Percentiles rank a stretch among this genome's conserved stretches.
phyloP scores from a whole-genome alignment of 1,140 invertebrate genomes.

The Cylas formicarius region DNA sequence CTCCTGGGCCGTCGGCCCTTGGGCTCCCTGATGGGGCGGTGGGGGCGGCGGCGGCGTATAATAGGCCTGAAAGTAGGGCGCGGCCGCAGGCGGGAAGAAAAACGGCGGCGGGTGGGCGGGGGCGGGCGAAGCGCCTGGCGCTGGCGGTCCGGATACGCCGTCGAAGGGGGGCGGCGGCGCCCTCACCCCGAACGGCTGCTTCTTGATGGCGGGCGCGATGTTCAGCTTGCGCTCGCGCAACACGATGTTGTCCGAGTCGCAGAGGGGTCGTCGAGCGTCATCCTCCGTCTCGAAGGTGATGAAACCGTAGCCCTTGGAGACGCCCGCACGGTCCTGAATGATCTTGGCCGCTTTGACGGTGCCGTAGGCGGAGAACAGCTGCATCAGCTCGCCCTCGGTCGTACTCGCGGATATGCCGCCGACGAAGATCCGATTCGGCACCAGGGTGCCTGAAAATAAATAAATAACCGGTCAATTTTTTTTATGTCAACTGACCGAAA shows the following conservation, averaged over 20 bases:
- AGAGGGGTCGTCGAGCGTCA: conserved; percentile 69
- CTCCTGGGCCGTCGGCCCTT: conserved; percentile 9
- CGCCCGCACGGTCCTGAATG: conserved; percentile 85
- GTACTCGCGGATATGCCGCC: conserved; percentile 85
- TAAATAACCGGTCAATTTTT: too few relatives aligned
- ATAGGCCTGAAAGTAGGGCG: conserved; percentile 36
- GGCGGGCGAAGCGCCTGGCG: conserved; percentile 5
- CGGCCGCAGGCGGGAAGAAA: conserved; percentile 32
- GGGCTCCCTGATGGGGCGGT: conserved; percentile 1
- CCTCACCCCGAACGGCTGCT: conserved; percentile 54
- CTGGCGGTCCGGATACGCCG: conserved; percentile 45
- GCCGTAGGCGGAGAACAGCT: conserved; percentile 79
- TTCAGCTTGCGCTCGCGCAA: conserved; percentile 78
- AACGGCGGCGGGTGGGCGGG: conserved; percentile 27
- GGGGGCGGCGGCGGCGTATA: conserved; percentile 26
- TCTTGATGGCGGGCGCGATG: conserved; percentile 85
- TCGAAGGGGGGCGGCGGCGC: conserved; percentile 12
- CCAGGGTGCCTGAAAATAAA: conserved; percentile 55
- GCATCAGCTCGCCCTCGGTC: conserved; percentile 73
- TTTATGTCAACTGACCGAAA: too few relatives aligned
- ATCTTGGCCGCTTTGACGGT: conserved; percentile 91
- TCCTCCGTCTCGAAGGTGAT: conserved; percentile 92
- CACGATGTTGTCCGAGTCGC: conserved; percentile 52
- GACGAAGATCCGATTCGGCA: conserved; percentile 92
- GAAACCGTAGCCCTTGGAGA: conserved; percentile 92